Conservation (phyloP, 2,888 invertebrate genomes). For the Dicycla oo region DNA sequence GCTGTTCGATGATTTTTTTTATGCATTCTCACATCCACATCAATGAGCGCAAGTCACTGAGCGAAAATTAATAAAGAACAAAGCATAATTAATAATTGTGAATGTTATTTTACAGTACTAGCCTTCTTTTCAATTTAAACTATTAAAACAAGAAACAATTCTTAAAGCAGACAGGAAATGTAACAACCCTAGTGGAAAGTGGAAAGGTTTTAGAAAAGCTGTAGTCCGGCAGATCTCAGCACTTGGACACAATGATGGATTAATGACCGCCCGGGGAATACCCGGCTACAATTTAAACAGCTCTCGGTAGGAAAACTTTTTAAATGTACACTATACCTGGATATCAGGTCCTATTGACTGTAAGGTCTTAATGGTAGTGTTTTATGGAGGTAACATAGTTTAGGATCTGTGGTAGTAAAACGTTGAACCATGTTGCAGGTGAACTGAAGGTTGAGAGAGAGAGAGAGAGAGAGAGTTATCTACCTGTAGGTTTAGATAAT, state of each 20-base stretch:
- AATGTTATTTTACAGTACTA: not conserved
- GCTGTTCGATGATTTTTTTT: not conserved
- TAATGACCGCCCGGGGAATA: slow-evolving; percentile 73
- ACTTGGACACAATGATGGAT: slow-evolving; percentile 82
- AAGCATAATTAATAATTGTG: not conserved
- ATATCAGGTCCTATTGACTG: slow-evolving; percentile 43
- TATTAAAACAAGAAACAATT: slow-evolving; percentile 9
- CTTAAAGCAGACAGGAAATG: slow-evolving; percentile 19
- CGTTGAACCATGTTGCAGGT: not conserved
- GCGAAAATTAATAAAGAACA: not conserved
- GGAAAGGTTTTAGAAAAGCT: slow-evolving; percentile 62
- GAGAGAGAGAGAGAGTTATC: not conserved
- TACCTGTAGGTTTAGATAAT: not conserved
- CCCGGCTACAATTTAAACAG: slow-evolving; percentile 75
- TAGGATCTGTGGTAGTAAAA: not conserved
- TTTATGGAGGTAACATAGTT: slow-evolving; percentile 17
- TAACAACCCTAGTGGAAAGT: slow-evolving; percentile 46
- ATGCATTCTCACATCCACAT: not conserved
- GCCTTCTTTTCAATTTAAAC: not conserved
- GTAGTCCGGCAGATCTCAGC: slow-evolving; percentile 57
- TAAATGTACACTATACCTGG: slow-evolving; percentile 63
- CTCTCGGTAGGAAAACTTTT: slow-evolving; percentile 72
- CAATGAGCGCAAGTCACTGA: not conserved
- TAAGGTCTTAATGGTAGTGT: slow-evolving; percentile 16
- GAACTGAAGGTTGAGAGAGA: not conserved